Conservation (phyloP, 2,888 invertebrate genomes). For the Hirtodrosophila histrioides region DNA sequence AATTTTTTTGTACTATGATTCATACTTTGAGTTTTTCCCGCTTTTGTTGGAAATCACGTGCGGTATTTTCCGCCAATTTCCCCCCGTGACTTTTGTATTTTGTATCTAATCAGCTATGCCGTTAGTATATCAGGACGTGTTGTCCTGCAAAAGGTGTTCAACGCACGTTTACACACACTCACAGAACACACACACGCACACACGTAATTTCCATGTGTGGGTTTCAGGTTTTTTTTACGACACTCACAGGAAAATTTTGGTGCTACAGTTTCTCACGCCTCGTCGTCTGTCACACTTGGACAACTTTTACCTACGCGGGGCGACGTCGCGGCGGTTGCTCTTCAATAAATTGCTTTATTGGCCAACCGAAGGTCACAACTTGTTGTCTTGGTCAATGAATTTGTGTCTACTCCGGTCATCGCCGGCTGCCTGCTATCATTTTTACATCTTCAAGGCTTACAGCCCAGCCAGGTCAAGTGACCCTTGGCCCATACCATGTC, state of each 20-base stretch:
- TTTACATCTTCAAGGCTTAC: constrained; percentile 53
- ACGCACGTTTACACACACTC: constrained; percentile 37
- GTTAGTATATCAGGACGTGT: constrained; percentile 61
- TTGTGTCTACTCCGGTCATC: constrained; percentile 21
- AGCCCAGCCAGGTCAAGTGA: constrained; percentile 64
- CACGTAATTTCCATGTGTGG: constrained; percentile 67
- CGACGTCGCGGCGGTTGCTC: constrained; percentile 37
- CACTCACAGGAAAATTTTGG: constrained; percentile 38
- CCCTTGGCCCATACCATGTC: constrained; percentile 31
- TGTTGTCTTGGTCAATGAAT: constrained; percentile 63
- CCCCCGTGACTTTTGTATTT: constrained; percentile 21
- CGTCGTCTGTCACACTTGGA: constrained; percentile 60
- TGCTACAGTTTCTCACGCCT: constrained; percentile 73
- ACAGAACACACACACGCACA: constrained; percentile 15
- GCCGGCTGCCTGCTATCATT: constrained; percentile 30
- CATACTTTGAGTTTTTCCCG: constrained; percentile 63
- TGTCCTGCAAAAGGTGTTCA: constrained; percentile 36
- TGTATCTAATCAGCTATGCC: constrained; percentile 54
- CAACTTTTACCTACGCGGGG: constrained; percentile 66
- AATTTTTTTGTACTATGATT: constrained; percentile 52
- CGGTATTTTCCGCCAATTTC: constrained; percentile 69
- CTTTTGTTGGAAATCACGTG: constrained; percentile 75
- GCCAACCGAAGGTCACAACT: constrained; percentile 74
- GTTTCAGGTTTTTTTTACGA: constrained; percentile 47
- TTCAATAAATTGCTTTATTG: constrained; percentile 76